Evolutionary conservation across 2,113 vertebrate genomes (phyloP).

Genomic region (Bubalus kerabau): DNA sequence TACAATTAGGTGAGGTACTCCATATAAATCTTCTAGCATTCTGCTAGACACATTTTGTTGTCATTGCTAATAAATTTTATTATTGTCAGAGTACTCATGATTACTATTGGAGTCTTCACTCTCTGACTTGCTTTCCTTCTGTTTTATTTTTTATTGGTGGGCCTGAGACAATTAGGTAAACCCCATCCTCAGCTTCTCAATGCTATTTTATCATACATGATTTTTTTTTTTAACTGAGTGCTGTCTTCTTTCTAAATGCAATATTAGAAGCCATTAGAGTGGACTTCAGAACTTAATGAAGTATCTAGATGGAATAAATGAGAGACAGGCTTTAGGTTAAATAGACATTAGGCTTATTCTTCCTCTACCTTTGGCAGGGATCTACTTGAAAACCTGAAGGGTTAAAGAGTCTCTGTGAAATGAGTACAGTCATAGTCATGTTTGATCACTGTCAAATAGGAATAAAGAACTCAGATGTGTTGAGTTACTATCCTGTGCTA

Average conservation of each 20-base stretch:
- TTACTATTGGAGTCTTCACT: background rate
- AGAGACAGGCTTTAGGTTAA: background rate
- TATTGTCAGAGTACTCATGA: background rate
- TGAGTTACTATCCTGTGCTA: background rate
- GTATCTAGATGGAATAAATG: background rate
- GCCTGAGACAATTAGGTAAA: background rate
- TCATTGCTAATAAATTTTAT: background rate
- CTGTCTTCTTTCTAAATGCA: background rate
- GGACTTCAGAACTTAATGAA: background rate
- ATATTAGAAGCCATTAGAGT: background rate
- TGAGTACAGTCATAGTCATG: background rate
- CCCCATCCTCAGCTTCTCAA: background rate
- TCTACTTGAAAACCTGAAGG: background rate
- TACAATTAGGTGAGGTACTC: background rate
- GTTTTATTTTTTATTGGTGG: background rate
- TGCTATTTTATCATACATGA: background rate
- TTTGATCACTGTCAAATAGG: background rate
- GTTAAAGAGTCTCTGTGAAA: background rate
- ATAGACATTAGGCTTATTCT: background rate
- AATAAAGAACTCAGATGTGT: background rate
- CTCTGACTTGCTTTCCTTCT: background rate
- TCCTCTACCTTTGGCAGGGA: background rate
- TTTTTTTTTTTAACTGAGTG: background rate
- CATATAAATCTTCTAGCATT: background rate
- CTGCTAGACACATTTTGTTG: background rate